Percentiles rank a stretch among this genome's conserved stretches.
Evolutionary conservation across 2,113 vertebrate species (phyloP).

Genomic region (Pelvicachromis taeniatus): DNA sequence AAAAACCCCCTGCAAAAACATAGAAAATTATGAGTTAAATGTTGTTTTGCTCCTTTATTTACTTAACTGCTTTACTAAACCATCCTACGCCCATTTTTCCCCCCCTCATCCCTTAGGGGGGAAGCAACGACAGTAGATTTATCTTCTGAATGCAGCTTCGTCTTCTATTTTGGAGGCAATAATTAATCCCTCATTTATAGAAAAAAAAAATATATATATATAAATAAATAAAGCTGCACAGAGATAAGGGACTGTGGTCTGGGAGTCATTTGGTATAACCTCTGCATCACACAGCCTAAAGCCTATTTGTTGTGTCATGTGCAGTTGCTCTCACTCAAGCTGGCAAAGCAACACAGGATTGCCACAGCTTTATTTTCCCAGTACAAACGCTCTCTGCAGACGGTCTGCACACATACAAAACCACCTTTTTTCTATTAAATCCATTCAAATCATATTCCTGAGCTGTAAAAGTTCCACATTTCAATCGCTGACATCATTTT

Average conservation of each 20-base stretch:
- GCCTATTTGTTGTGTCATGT: conserved; percentile 37
- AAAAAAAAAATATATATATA: not conserved
- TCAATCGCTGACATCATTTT: not conserved
- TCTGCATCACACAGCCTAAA: conserved; percentile 34
- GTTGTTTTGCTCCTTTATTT: conserved; percentile 34
- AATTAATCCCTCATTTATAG: conserved; percentile 66
- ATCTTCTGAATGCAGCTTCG: conserved; percentile 63
- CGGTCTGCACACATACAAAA: not conserved
- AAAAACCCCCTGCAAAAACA: not conserved
- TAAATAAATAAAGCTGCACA: conserved; percentile 18
- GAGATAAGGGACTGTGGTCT: conserved; percentile 49
- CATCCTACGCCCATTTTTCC: not conserved
- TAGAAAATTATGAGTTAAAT: conserved; percentile 22
- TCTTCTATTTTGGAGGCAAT: conserved; percentile 35
- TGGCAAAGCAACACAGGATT: conserved; percentile 39
- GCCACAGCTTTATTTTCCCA: conserved; percentile 21
- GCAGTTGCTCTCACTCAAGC: conserved; percentile 15
- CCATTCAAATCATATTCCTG: conserved; percentile 10
- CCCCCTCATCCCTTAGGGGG: conserved; percentile 17
- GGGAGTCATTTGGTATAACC: conserved; percentile 51
- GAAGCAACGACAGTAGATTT: conserved; percentile 49
- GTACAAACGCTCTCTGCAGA: not conserved
- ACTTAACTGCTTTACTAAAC: conserved; percentile 15
- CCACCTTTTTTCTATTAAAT: conserved; percentile 31
- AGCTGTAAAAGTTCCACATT: conserved; percentile 1